Conservation (phyloP, 2,888 invertebrate genomes). For the Hecatera dysodea region DNA sequence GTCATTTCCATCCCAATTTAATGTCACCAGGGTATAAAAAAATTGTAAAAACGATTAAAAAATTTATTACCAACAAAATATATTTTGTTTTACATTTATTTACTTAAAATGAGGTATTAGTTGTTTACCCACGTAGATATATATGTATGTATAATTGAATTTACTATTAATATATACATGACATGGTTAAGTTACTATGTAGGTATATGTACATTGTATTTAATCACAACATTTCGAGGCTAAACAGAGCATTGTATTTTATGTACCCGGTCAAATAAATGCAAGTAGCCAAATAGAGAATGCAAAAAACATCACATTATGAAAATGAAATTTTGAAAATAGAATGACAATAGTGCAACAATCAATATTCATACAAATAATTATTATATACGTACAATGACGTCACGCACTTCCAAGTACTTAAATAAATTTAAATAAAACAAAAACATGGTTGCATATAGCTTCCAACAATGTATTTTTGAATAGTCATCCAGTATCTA, state of each 20-base stretch:
- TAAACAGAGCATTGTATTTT: not conserved
- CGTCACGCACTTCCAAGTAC: not conserved
- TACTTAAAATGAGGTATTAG: conserved; percentile 60
- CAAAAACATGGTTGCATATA: conserved; percentile 27
- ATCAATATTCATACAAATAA: conserved; percentile 16
- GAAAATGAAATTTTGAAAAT: not conserved
- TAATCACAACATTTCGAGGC: conserved; percentile 19
- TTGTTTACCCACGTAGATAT: conserved; percentile 13
- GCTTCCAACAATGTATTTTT: conserved; percentile 24
- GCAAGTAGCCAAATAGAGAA: not conserved
- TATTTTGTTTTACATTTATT: conserved; percentile 61
- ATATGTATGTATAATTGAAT: conserved; percentile 12
- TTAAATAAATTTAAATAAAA: conserved; percentile 18
- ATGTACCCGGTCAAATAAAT: conserved; percentile 8
- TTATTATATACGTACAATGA: not conserved
- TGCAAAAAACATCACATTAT: conserved; percentile 15
- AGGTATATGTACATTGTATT: conserved; percentile 25
- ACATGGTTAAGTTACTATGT: not conserved
- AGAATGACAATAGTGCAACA: not conserved
- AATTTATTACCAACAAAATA: conserved; percentile 73
- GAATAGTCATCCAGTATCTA: conserved; percentile 13
- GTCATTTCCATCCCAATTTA: conserved; percentile 8
- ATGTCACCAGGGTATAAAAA: conserved; percentile 65
- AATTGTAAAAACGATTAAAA: conserved; percentile 71
- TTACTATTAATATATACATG: conserved; percentile 9